Base-by-base conservation (phyloP, 2,888 invertebrate genomes). In the Labia minor region DNA sequence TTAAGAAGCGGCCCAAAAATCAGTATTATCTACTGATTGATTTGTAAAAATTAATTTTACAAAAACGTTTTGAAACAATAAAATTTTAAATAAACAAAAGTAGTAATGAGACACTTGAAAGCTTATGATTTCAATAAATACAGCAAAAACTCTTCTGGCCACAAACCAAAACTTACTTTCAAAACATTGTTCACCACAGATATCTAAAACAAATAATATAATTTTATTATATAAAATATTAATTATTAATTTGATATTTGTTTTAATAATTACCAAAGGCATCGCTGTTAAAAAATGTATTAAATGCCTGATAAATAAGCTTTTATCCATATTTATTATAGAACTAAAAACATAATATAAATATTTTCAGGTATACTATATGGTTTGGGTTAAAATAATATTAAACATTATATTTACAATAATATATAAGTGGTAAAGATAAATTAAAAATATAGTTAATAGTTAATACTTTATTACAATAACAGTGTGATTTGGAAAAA, bases 101-200 rank as follows among this genome's bases (percentile, higher is more conserved):
- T n/a, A n/a, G n/a, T n/a, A n/a, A n/a, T n/a, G n/a, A n/a, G n/a
- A n/a, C n/a, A n/a, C n/a, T n/a, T n/a, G n/a, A n/a, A n/a, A n/a
- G n/a, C n/a, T n/a, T n/a, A n/a, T n/a, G n/a, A n/a, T n/a, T n/a
- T n/a, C n/a, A n/a, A n/a, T n/a, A n/a, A n/a, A n/a, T n/a, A n/a
- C n/a, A n/a, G n/a, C n/a, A n/a, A n/a, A n/a, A n/a, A n/a, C n/a
- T n/a, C n/a, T n/a, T n/a, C n/a, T n/a, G n/a, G n/a, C n/a, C n/a
- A n/a, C n/a, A n/a, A n/a, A n/a, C n/a, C n/a, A 37, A 49, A 64
- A 71, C 73, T 76, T 76, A 82, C 83, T 81, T 95, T 97, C 68
- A 98, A 80, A 66, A 94, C 81, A 75, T 95, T 95, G 79, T 97
- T 98, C 49, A 97, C 91, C 69, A 95, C 79, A 0, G 97, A 92